A percentile compares a stretch with the other conserved stretches of the same genome.
phyloP scores from a whole-genome alignment of 2,113 vertebrate species.

The Loxodonta africana region DNA sequence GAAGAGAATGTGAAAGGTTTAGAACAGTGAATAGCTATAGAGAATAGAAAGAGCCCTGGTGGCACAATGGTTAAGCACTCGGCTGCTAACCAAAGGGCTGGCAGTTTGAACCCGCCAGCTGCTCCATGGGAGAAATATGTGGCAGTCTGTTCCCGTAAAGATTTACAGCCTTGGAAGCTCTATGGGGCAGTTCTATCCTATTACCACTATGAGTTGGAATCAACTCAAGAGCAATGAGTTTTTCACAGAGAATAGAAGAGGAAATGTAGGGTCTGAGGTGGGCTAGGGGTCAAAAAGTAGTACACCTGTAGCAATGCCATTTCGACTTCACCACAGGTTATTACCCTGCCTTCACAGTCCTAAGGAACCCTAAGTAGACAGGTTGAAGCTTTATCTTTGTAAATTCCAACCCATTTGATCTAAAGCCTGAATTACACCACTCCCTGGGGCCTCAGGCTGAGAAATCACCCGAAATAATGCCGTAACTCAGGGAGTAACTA shows the following conservation, averaged over 20 bases:
- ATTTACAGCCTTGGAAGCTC: too few relatives aligned
- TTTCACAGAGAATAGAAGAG: not conserved
- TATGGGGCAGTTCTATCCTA: too few relatives aligned
- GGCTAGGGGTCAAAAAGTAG: not conserved
- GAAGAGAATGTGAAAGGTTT: not conserved
- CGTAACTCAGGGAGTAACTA: not conserved
- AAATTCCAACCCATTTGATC: not conserved
- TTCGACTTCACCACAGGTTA: not conserved
- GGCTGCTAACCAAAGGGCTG: too few relatives aligned
- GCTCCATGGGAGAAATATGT: too few relatives aligned
- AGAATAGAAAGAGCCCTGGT: too few relatives aligned
- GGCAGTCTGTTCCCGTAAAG: too few relatives aligned
- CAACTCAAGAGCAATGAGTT: too few relatives aligned
- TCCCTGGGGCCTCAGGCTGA: not conserved
- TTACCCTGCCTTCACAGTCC: not conserved
- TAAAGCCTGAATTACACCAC: not conserved
- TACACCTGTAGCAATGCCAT: not conserved
- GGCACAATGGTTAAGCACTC: too few relatives aligned
- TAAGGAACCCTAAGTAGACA: not conserved
- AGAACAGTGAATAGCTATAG: not conserved
- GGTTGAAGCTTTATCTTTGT: not conserved
- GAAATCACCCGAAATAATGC: constrained; percentile 15
- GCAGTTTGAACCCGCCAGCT: too few relatives aligned
- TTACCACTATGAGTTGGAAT: too few relatives aligned
- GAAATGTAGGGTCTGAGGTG: not conserved